Evolutionary conservation across 2,797 vertebrate species (phyloP).

Genomic region (Gadopsis marmoratus): DNA sequence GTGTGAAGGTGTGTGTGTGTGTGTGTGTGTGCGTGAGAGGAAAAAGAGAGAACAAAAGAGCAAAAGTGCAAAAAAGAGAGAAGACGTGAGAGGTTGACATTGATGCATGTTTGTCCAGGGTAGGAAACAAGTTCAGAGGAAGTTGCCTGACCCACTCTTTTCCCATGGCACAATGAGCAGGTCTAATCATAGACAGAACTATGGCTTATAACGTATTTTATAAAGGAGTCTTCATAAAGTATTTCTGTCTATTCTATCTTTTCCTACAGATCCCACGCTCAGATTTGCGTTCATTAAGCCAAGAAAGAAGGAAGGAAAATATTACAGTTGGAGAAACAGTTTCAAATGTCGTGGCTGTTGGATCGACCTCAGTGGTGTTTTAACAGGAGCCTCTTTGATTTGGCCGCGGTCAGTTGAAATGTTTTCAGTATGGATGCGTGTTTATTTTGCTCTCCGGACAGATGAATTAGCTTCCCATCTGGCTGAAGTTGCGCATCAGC

Average conservation of each 20-base stretch:
- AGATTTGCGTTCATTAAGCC: slow-evolving; percentile 43
- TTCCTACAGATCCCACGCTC: slow-evolving; percentile 43
- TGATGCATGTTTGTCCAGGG: slow-evolving; percentile 57
- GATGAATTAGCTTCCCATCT: neutral
- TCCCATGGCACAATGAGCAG: slow-evolving; percentile 50
- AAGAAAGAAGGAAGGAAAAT: slow-evolving; percentile 29
- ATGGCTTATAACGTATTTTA: neutral
- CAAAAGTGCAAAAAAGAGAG: slow-evolving; percentile 23
- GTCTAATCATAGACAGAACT: slow-evolving; percentile 43
- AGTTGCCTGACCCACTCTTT: slow-evolving; percentile 58
- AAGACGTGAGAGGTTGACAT: slow-evolving; percentile 42
- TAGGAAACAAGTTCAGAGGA: slow-evolving; percentile 53
- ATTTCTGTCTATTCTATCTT: slow-evolving; percentile 9
- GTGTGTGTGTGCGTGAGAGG: neutral
- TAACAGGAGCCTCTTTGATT: slow-evolving; percentile 41
- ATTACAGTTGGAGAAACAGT: slow-evolving; percentile 29
- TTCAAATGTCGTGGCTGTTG: slow-evolving; percentile 42
- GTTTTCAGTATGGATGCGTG: slow-evolving; percentile 27
- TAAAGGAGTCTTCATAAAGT: no score
- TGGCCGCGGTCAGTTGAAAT: slow-evolving; percentile 17
- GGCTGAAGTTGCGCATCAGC: neutral
- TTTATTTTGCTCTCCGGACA: slow-evolving; percentile 35
- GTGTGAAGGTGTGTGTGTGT: slow-evolving; percentile 30
- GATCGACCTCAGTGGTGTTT: slow-evolving; percentile 24
- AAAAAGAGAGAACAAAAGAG: slow-evolving; percentile 32